Conservation (phyloP, 2,888 invertebrate species). For the Archaeoteleia sp. region DNA sequence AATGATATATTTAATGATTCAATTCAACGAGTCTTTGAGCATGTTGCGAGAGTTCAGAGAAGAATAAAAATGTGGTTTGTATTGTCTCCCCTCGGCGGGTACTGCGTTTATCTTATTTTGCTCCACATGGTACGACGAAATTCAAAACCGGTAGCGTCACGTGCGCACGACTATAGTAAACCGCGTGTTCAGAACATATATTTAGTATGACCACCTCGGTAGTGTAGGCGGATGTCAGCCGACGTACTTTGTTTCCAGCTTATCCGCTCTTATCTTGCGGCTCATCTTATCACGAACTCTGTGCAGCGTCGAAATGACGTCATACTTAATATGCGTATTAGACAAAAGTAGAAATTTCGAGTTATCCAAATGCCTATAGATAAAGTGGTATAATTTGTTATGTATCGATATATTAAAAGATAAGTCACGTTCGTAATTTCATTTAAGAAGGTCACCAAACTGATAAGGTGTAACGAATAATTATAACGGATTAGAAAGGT, state of each 20-base stretch:
- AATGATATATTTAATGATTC: constrained; percentile 38
- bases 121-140: constrained; percentile 53
- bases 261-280: constrained; percentile 33
- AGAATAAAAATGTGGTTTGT: constrained; percentile 21
- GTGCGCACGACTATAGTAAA: constrained; percentile 51
- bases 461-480: too few relatives aligned
- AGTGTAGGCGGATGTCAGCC: constrained; percentile 37
- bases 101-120: constrained; percentile 38
- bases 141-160: constrained; percentile 71
- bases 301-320: constrained; percentile 14
- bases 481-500: too few relatives aligned
- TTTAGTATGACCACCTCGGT: constrained; percentile 37
- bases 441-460: too few relatives aligned
- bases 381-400: too few relatives aligned
- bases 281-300: constrained; percentile 38
- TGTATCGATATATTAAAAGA: too few relatives aligned
- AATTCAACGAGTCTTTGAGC: constrained; percentile 10
- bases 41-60: constrained; percentile 27
- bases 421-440: too few relatives aligned
- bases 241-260: constrained; percentile 38
- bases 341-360: constrained; percentile 1
- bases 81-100: constrained; percentile 28
- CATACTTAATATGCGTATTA: constrained; percentile 31
- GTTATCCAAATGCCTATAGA: too few relatives aligned
- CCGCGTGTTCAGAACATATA: constrained; percentile 23